Conservation (phyloP, 1,140 invertebrate genomes). For the Pectinophora gossypiella region DNA sequence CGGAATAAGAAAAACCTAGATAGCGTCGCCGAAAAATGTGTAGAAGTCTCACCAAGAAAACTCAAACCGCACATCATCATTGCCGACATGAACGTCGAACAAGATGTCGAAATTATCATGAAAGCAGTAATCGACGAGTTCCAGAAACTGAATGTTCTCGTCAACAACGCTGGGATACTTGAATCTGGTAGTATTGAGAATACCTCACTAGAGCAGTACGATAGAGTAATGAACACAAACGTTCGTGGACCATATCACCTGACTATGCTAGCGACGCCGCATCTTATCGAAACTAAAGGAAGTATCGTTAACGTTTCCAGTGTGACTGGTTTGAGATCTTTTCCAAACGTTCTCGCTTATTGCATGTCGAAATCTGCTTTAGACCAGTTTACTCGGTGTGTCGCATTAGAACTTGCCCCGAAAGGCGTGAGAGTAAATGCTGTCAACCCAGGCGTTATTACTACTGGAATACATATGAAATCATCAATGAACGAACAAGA, state of each 20-base stretch:
- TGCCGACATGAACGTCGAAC: constrained; percentile 82
- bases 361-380: constrained; percentile 88
- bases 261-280: constrained; percentile 84
- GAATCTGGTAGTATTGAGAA: constrained; percentile 83
- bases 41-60: constrained; percentile 50
- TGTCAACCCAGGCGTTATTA: constrained; percentile 85
- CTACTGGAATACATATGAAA: constrained; percentile 85
- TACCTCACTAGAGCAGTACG: constrained; percentile 83
- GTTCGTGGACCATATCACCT: constrained; percentile 84
- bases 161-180: constrained; percentile 86
- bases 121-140: constrained; percentile 76
- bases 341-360: constrained; percentile 81
- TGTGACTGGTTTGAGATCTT: constrained; percentile 84
- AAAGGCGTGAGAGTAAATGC: constrained; percentile 87
- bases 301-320: constrained; percentile 90
- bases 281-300: constrained; percentile 83
- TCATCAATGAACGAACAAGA: constrained; percentile 81
- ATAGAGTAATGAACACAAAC: constrained; percentile 85
- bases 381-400: constrained; percentile 87
- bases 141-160: constrained; percentile 80
- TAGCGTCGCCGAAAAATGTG: constrained; percentile 78
- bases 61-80: constrained; percentile 73
- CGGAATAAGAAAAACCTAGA: constrained; percentile 49
- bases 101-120: constrained; percentile 78
- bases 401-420: constrained; percentile 80